A percentile compares a stretch with the other conserved stretches of the same genome.
These are phyloP conservation scores for Eristalis intricaria DNA, from an alignment of 2,888 invertebrate genomes.

Conservation along the genomic window DNA sequence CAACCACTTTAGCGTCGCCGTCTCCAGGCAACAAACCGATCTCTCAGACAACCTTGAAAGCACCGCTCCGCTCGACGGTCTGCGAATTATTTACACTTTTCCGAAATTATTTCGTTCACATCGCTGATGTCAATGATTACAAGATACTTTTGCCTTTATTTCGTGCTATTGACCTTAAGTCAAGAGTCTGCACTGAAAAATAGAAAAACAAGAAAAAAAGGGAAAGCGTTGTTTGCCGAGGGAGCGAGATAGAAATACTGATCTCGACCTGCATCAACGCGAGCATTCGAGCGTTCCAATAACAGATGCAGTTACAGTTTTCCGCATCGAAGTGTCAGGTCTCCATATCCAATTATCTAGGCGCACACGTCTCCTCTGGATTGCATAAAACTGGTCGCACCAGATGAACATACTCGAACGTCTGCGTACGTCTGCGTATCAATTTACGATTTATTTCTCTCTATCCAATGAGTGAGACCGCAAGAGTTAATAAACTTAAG, in stretches of 20 bases:
- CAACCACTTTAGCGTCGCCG: not conserved
- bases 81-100: not conserved
- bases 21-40: not conserved
- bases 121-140: not conserved
- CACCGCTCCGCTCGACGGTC: conserved; percentile 10
- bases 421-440: conserved; percentile 29
- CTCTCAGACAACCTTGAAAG: conserved; percentile 47
- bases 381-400: conserved; percentile 48
- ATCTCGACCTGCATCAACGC: not conserved
- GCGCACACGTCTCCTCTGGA: conserved; percentile 38
- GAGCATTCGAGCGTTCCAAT: conserved; percentile 6
- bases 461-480: conserved; percentile 17
- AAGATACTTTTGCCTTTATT: not conserved
- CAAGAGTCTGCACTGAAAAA: not conserved
- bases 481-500: conserved; percentile 41
- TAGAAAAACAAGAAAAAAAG: not conserved
- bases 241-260: conserved; percentile 18
- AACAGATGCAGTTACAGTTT: conserved; percentile 59
- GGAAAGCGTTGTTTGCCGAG: conserved; percentile 50
- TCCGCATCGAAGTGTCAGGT: conserved; percentile 33
- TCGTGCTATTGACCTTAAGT: conserved; percentile 61
- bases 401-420: not conserved
- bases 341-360: conserved; percentile 51
- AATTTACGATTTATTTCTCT: conserved; percentile 39
- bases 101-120: conserved; percentile 3